Evolutionary conservation across 2,113 vertebrate genomes (phyloP).

Genomic region (Passer montanus): DNA sequence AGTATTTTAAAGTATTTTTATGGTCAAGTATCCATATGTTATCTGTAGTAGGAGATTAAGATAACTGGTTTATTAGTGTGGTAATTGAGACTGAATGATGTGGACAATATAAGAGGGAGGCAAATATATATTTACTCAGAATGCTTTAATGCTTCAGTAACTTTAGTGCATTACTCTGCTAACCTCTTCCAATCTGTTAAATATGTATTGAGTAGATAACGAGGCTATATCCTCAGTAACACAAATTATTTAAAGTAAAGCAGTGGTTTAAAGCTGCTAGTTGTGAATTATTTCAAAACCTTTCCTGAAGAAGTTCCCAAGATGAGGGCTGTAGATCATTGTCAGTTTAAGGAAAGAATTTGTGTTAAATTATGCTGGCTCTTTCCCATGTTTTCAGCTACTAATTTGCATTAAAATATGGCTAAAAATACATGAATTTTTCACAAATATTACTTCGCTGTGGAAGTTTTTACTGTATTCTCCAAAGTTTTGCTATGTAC

Average conservation of each 20-base stretch:
- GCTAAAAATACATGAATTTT: background rate
- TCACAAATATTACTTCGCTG: background rate
- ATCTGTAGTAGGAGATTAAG: background rate
- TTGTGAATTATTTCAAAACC: conserved; percentile 27
- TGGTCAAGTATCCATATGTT: background rate
- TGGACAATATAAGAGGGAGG: conserved; percentile 21
- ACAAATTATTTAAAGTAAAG: conserved; percentile 30
- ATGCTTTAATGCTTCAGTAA: conserved; percentile 53
- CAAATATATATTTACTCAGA: conserved; percentile 57
- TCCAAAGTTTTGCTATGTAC: background rate
- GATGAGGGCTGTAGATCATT: background rate
- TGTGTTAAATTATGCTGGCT: background rate
- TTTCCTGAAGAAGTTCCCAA: background rate
- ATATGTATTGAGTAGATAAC: conserved; percentile 46
- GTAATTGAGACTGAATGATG: conserved; percentile 49
- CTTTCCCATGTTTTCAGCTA: background rate
- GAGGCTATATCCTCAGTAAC: background rate
- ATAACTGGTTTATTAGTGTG: conserved; percentile 37
- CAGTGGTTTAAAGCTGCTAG: background rate
- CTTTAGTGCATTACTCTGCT: conserved; percentile 42
- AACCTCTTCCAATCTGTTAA: conserved; percentile 52
- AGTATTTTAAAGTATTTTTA: conserved; percentile 16
- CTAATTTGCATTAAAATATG: conserved; percentile 30
- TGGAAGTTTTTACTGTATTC: background rate
- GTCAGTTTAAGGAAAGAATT: conserved; percentile 15